Evolutionary conservation across 1,140 invertebrate species (phyloP).

Genomic region (Orussus abietinus): DNA sequence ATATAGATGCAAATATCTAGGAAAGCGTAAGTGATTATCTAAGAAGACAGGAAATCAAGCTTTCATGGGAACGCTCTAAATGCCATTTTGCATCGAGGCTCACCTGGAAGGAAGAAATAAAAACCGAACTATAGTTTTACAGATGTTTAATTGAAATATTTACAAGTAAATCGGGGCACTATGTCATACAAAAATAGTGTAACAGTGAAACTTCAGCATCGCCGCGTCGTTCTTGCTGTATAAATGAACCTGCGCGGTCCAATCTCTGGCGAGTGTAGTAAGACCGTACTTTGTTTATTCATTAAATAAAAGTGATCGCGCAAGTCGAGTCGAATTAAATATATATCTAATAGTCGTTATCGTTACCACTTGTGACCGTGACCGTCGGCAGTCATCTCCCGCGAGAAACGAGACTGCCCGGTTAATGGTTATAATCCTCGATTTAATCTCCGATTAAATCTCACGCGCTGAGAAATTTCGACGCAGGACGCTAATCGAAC

Average conservation of each 20-base stretch:
- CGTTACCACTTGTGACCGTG: not conserved
- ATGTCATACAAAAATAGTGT: slow-evolving; percentile 1
- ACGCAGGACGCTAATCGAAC: no score
- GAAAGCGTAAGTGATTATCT: no score
- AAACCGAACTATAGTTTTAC: no score
- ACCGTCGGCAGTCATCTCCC: not conserved
- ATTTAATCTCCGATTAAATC: no score
- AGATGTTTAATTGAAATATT: not conserved
- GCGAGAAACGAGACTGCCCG: not conserved
- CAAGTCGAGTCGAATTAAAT: slow-evolving; percentile 8
- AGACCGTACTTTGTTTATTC: not conserved
- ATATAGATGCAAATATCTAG: no score
- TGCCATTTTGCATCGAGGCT: no score
- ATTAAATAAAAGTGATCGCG: slow-evolving; percentile 8
- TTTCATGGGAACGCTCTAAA: no score
- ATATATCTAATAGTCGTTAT: slow-evolving; percentile 6
- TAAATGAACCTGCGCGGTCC: not conserved
- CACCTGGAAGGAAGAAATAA: no score
- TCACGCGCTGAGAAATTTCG: no score
- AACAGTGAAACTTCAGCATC: not conserved
- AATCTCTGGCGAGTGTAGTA: not conserved
- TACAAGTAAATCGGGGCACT: not conserved
- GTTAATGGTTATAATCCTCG: not conserved
- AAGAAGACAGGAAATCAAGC: no score
- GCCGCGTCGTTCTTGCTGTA: not conserved